These are phyloP conservation scores for Enteromius treurensis DNA, from an alignment of 2,797 vertebrate species.

Conservation along the genomic window DNA sequence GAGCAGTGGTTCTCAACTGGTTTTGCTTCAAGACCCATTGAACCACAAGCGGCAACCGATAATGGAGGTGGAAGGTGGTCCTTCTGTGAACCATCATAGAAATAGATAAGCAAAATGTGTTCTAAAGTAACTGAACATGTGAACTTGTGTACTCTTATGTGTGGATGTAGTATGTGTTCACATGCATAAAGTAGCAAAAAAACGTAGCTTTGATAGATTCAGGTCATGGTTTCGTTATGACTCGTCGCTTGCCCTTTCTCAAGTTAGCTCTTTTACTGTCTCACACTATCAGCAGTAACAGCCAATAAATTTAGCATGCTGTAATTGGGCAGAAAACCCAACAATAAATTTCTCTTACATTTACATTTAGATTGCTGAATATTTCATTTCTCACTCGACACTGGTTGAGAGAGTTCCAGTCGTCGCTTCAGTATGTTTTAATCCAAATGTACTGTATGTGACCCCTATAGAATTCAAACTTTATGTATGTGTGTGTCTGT, in stretches of 20 bases:
- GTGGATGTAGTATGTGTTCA: slow-evolving; percentile 3
- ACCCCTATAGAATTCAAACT: neutral
- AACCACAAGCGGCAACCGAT: neutral
- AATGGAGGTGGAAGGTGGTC: slow-evolving; percentile 11
- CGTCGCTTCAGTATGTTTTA: slow-evolving; percentile 40
- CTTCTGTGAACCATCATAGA: neutral
- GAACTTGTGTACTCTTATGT: neutral
- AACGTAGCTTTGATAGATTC: slow-evolving; percentile 16
- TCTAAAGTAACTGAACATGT: slow-evolving; percentile 3
- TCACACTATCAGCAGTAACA: slow-evolving; percentile 35
- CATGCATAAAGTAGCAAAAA: neutral
- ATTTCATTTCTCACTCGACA: slow-evolving; percentile 78
- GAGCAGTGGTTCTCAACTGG: neutral
- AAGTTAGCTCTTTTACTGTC: slow-evolving; percentile 30
- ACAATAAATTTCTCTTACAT: slow-evolving; percentile 83
- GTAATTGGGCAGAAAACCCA: slow-evolving; percentile 81
- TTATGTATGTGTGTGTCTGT: neutral
- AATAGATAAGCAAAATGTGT: slow-evolving; percentile 14
- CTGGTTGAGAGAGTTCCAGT: slow-evolving; percentile 51
- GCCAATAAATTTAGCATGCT: slow-evolving; percentile 79
- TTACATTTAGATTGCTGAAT: slow-evolving; percentile 87
- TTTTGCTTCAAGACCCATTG: slow-evolving; percentile 8
- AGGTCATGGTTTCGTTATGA: slow-evolving; percentile 2
- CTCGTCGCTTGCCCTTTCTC: slow-evolving; percentile 15
- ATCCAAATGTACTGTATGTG: slow-evolving; percentile 38